Conservation (phyloP, 2,113 vertebrate species). For the Macroglossus sobrinus region DNA sequence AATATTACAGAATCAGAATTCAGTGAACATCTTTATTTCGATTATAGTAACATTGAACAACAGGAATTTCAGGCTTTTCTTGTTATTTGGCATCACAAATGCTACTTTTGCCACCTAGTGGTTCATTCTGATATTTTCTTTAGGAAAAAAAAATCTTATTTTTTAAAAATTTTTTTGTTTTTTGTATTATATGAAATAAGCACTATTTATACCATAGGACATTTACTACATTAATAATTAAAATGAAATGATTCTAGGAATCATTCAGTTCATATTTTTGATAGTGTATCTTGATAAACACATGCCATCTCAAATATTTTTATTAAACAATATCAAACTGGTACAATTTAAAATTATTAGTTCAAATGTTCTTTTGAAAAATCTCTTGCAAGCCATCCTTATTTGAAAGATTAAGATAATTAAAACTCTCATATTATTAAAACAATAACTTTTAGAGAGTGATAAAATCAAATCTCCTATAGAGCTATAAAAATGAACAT, state of each 20-base stretch:
- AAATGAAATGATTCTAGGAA: not conserved
- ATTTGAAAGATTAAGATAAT: not conserved
- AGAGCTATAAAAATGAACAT: not conserved
- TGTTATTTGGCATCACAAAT: conserved; percentile 52
- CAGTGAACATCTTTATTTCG: not conserved
- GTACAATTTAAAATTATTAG: not conserved
- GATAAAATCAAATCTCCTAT: not conserved
- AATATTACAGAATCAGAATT: not conserved
- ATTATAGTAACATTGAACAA: not conserved
- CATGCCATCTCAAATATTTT: not conserved
- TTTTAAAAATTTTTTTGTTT: not conserved
- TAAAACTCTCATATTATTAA: not conserved
- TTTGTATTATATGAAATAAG: not conserved
- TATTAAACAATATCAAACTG: not conserved
- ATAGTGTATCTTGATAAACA: not conserved
- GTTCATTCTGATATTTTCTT: conserved; percentile 16
- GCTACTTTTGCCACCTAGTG: conserved; percentile 82
- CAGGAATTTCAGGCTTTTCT: not conserved
- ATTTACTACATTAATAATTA: not conserved
- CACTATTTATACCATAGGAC: not conserved
- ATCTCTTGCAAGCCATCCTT: not conserved
- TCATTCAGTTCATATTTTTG: not conserved
- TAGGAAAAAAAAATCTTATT: not conserved
- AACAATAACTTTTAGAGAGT: not conserved
- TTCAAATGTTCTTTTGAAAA: not conserved